Conservation (phyloP, 2,888 invertebrate genomes). For the Monochamus alternatus region DNA sequence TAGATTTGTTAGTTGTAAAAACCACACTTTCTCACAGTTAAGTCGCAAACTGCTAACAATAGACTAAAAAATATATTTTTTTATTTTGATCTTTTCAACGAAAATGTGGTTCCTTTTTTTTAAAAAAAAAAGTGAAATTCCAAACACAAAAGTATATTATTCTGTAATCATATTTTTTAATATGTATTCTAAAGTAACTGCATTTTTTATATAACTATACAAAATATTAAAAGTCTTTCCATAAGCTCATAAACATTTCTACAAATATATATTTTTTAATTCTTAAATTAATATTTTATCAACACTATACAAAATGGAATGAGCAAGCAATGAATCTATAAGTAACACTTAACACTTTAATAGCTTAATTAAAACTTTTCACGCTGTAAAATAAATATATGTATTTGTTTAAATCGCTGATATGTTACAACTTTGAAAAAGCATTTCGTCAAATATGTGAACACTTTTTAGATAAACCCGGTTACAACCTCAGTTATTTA, state of each 20-base stretch:
- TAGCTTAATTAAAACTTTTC: background rate
- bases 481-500: background rate
- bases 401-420: background rate
- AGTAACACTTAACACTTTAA: background rate
- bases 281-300: conserved; percentile 40
- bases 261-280: conserved; percentile 57
- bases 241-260: conserved; percentile 57
- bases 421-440: conserved; percentile 3
- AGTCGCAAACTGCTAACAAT: conserved; percentile 5
- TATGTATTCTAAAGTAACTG: conserved; percentile 38
- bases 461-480: background rate
- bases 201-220: conserved; percentile 55
- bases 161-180: background rate
- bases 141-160: conserved; percentile 18
- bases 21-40: conserved; percentile 19
- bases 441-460: background rate
- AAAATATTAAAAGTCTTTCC: conserved; percentile 54
- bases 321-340: conserved; percentile 6
- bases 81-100: conserved; percentile 1
- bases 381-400: background rate
- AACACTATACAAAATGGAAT: conserved; percentile 36
- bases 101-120: conserved; percentile 15
- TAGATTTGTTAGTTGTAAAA: conserved; percentile 11
- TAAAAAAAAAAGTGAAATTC: background rate
- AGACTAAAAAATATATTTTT: conserved; percentile 25